Percentiles rank a stretch among this genome's conserved stretches.
Conservation (phyloP, 2,888 invertebrate species). For the Crocallis elinguaria region DNA sequence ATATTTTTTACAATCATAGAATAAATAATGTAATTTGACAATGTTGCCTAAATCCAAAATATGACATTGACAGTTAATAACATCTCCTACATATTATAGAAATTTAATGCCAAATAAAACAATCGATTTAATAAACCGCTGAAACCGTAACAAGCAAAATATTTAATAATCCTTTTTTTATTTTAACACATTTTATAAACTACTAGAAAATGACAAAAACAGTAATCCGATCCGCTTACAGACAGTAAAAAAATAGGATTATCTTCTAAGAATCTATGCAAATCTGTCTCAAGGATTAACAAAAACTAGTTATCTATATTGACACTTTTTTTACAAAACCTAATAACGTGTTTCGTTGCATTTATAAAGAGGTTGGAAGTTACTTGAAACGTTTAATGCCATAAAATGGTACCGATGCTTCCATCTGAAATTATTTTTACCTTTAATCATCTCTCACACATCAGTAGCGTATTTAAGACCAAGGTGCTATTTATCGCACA, state of each 20-base stretch:
- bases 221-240: conserved; percentile 10
- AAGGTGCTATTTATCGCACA: conserved; percentile 15
- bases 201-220: conserved; percentile 6
- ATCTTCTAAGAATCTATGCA: conserved; percentile 6
- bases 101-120: not conserved
- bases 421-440: not conserved
- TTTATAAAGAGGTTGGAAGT: not conserved
- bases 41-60: too few species aligned
- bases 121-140: not conserved
- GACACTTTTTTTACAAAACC: not conserved
- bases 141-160: conserved; percentile 2
- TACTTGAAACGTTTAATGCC: not conserved
- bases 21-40: too few species aligned
- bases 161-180: not conserved
- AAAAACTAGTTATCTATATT: conserved; percentile 12
- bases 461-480: conserved; percentile 14
- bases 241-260: conserved; percentile 4
- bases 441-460: too few species aligned
- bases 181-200: conserved; percentile 6
- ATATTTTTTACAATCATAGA: too few species aligned
- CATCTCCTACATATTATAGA: too few species aligned
- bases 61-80: too few species aligned
- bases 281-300: conserved; percentile 4
- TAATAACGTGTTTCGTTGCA: not conserved
- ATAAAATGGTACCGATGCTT: not conserved